A percentile compares a stretch with the other conserved stretches of the same genome.
Evolutionary conservation across 2,113 vertebrate genomes (phyloP).

Genomic region (Rhinoderma darwinii): DNA sequence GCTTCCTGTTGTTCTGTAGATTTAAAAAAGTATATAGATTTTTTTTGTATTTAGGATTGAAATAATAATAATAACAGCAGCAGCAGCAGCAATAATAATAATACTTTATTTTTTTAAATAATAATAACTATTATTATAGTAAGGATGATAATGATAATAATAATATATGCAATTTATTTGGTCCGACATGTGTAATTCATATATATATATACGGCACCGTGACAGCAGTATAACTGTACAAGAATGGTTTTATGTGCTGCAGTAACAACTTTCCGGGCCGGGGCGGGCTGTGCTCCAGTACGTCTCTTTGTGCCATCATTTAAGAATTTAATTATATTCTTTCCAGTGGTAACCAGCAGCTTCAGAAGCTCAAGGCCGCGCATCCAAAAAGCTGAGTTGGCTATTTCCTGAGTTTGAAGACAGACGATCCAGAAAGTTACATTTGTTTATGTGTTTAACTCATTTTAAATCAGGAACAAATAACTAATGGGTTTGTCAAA

Average conservation of each 20-base stretch:
- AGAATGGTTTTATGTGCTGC: background rate
- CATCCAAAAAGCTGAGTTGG: background rate
- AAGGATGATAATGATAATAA: no score
- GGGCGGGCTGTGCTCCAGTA: background rate
- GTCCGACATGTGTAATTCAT: background rate
- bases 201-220: background rate
- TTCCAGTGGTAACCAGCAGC: background rate
- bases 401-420: background rate
- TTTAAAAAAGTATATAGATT: no score
- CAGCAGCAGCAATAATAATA: no score
- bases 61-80: no score
- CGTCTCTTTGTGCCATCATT: background rate
- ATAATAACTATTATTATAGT: no score
- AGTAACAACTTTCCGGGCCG: background rate
- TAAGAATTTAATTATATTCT: slow-evolving; percentile 15
- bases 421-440: no score
- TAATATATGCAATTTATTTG: background rate
- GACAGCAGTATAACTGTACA: background rate
- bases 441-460: no score
- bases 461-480: no score
- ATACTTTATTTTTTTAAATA: no score
- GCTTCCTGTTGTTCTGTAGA: no score
- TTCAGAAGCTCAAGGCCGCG: background rate
- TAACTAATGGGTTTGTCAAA: no score
- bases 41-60: no score